Conservation (phyloP, 2,113 vertebrate species). For the Phasianus colchicus region DNA sequence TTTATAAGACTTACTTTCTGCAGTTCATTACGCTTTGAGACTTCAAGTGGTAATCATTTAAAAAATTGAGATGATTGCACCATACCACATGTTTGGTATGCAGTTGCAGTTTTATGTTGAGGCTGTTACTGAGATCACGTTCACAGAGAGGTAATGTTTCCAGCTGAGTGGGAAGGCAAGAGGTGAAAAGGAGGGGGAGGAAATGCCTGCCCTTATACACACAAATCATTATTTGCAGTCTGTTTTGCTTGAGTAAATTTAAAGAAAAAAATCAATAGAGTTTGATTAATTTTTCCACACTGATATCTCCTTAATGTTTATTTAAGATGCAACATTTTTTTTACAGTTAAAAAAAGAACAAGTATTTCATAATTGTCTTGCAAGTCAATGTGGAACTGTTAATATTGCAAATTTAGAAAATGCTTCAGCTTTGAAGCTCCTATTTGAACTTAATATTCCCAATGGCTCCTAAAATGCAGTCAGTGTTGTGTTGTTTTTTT, state of each 20-base stretch:
- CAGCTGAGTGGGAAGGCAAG: not conserved
- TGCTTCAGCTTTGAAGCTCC: not conserved
- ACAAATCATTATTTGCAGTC: not conserved
- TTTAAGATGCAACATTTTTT: not conserved
- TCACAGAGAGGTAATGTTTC: conserved; percentile 17
- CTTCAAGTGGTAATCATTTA: not conserved
- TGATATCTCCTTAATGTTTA: not conserved
- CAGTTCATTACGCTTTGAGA: not conserved
- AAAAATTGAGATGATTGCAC: not conserved
- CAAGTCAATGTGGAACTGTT: not conserved
- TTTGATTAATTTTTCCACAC: not conserved
- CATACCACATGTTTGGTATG: not conserved
- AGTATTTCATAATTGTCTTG: not conserved
- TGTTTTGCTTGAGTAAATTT: not conserved
- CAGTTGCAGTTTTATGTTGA: not conserved
- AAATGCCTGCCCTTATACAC: not conserved
- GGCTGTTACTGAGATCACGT: not conserved
- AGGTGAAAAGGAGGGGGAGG: not conserved
- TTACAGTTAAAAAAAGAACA: not conserved
- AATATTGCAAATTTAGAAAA: not conserved
- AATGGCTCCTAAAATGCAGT: not conserved
- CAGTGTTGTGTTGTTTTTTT: not conserved
- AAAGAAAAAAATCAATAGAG: not conserved
- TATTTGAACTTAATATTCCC: not conserved
- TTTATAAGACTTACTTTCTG: not conserved